Evolutionary conservation across 2,888 invertebrate genomes (phyloP).

Genomic region (Zaprionus obscuricornis): DNA sequence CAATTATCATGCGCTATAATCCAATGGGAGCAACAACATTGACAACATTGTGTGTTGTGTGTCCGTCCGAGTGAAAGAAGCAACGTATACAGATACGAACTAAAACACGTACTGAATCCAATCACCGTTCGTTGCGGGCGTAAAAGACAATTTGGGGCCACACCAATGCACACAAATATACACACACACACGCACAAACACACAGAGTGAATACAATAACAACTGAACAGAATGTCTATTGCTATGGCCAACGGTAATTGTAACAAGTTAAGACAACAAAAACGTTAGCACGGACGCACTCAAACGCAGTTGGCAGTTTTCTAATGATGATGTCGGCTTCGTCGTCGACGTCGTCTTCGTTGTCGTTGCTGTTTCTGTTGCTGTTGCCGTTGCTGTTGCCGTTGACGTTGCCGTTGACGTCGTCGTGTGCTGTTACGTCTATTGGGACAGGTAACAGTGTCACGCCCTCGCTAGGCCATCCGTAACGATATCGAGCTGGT

Average conservation of each 20-base stretch:
- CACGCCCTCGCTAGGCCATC: constrained; percentile 40
- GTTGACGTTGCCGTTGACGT: constrained; percentile 3
- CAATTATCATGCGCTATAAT: constrained; percentile 64
- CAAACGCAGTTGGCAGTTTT: constrained; percentile 11
- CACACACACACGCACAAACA: constrained; percentile 8
- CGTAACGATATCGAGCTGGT: not conserved
- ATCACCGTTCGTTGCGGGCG: constrained; percentile 18
- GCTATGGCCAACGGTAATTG: constrained; percentile 54
- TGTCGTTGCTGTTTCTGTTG: constrained; percentile 4
- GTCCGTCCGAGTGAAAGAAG: constrained; percentile 16
- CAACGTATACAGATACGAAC: constrained; percentile 13
- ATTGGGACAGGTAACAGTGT: constrained; percentile 24
- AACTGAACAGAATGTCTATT: no score
- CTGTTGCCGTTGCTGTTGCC: not conserved
- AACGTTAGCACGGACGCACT: constrained; percentile 22
- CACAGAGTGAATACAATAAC: constrained; percentile 3
- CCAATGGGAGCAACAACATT: constrained; percentile 15
- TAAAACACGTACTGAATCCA: constrained; percentile 28
- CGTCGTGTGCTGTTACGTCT: no score
- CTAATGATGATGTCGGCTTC: constrained; percentile 3
- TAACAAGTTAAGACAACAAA: constrained; percentile 61
- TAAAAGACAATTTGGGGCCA: constrained; percentile 51
- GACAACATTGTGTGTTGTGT: not conserved
- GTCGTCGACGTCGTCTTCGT: constrained; percentile 1
- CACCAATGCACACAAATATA: constrained; percentile 34